A percentile compares a stretch with the other conserved stretches of the same genome.
Conservation (phyloP, 2,113 vertebrate genomes). For the Epinephelus fuscoguttatus region DNA sequence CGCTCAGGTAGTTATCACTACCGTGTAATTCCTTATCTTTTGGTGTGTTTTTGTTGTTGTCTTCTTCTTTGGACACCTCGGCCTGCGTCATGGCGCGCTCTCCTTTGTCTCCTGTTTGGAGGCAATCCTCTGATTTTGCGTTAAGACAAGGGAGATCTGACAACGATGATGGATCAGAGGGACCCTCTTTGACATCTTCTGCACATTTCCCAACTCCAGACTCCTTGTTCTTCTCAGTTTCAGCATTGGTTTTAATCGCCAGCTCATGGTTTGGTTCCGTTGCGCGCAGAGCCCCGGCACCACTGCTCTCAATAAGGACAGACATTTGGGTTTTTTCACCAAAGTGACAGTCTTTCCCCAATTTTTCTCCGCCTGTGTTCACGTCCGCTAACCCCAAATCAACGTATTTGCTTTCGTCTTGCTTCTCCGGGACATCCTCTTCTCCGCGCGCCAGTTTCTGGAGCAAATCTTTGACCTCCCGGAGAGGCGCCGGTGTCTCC, state of each 20-base stretch:
- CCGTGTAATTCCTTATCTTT: conserved; percentile 73
- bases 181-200: fast-evolving
- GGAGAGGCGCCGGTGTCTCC: conserved; percentile 37
- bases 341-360: conserved; percentile 40
- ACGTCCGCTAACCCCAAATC: conserved; percentile 71
- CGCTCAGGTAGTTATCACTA: conserved; percentile 58
- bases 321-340: conserved; percentile 49
- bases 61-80: conserved; percentile 25
- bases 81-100: not conserved
- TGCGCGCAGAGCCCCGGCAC: conserved; percentile 6
- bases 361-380: conserved; percentile 22
- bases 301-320: conserved; percentile 26
- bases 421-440: conserved; percentile 15
- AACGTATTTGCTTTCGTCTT: conserved; percentile 72
- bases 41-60: conserved; percentile 61
- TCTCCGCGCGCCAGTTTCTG: conserved; percentile 30
- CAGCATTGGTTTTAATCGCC: not conserved
- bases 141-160: not conserved
- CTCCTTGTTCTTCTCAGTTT: not conserved
- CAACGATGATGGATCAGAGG: not conserved
- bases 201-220: not conserved
- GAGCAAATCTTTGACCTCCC: conserved; percentile 48
- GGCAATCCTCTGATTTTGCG: not conserved
- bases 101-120: not conserved
- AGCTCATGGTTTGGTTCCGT: not conserved